phyloP scores from a whole-genome alignment of 2,113 vertebrate genomes.

The Himantopus leucocephalus region DNA sequence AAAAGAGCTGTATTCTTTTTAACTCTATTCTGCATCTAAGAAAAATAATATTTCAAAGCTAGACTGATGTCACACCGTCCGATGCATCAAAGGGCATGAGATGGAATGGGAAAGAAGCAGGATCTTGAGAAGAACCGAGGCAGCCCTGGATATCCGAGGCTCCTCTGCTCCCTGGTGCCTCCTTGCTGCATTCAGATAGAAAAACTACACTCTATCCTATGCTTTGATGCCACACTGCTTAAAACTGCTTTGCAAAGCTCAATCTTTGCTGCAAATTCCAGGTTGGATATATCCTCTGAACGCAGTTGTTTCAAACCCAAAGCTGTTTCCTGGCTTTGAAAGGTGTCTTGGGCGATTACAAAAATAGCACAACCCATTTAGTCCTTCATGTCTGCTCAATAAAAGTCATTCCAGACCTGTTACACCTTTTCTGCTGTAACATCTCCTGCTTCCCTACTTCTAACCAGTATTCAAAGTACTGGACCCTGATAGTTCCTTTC shows the following conservation, averaged over 20 bases:
- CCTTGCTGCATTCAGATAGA: neutral
- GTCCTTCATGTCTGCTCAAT: conserved; percentile 53
- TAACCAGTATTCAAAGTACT: conserved; percentile 60
- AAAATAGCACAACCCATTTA: conserved; percentile 59
- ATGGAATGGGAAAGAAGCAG: neutral
- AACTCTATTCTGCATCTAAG: conserved; percentile 38
- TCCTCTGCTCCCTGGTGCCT: neutral
- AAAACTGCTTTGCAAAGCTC: conserved; percentile 9
- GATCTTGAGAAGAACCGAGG: neutral
- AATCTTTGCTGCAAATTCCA: conserved; percentile 8
- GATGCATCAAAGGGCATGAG: conserved; percentile 12
- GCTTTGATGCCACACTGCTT: neutral
- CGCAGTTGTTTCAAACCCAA: neutral
- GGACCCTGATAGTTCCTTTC: conserved; percentile 49
- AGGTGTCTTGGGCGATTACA: conserved; percentile 43
- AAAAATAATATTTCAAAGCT: conserved; percentile 19
- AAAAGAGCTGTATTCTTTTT: conserved; percentile 12
- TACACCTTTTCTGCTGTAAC: conserved; percentile 27
- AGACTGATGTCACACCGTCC: neutral
- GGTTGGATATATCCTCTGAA: neutral
- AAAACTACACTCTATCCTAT: neutral
- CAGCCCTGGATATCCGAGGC: neutral
- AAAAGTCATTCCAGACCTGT: conserved; percentile 56
- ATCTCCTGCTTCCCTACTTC: conserved; percentile 48
- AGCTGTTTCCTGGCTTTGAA: conserved; percentile 21